Evolutionary conservation across 1,140 invertebrate genomes (phyloP), one percentile per base, ranked within the genome.

Genomic region (Zophobas morio): DNA sequence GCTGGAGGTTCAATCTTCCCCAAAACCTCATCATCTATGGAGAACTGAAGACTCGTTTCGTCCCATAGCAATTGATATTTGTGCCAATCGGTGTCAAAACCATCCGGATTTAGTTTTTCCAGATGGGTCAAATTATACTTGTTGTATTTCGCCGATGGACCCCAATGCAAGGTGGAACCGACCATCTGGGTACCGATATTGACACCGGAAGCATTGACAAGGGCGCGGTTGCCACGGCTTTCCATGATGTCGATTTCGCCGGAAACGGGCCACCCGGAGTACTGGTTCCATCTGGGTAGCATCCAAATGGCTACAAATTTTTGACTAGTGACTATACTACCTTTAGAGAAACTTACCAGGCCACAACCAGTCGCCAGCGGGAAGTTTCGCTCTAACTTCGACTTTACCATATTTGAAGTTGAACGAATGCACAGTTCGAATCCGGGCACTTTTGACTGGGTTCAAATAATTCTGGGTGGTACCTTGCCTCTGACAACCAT

Each of bases 301-400:
- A 91, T 76, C 90, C 90, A 91, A 75, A 91, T 88, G 36, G 89
- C 90, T 85, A 37, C 6, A 47, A 70, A 46, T n/a, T 70, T 46
- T 46, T 46, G 20, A 39, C 6, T 6, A 8, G 5, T 6, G 1
- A n/a, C 36, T 4, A 33, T 32, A 1, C 5, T 39, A 42, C 1
- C 46, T 70, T 70, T 1, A n/a, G 20, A 5, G 3, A 20, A 56
- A 56, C n/a, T 70, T 70, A 79, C 78, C 79, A 75, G 93, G 92
- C 90, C 92, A 93, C 2, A 94, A 80, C 93, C 93, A 94, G 84
- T 94, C 93, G 72, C 93, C 93, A 32, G 86, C 84, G 0, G 93
- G 93, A 86, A 93, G 87, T 84, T 92, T 93, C 1, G 93, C 93
- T 74, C 88, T 87, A 8, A 93, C 88, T 83, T 94, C 91, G 2